phyloP scores from a whole-genome alignment of 2,797 vertebrate species.

The Rhadinocentrus ornatus region DNA sequence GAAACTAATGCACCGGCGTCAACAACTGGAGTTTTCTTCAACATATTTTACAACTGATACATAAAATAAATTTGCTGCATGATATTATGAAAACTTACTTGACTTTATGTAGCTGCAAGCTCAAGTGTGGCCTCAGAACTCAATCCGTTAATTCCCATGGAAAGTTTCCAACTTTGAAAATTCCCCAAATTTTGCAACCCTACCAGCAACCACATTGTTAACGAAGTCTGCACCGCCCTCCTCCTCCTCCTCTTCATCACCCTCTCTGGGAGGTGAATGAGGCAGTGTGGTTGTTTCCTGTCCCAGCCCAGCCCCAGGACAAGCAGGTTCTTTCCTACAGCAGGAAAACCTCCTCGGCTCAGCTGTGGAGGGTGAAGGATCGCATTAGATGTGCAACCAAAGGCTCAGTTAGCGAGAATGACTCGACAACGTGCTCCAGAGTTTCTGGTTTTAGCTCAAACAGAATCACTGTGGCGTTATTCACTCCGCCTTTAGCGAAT shows the following conservation, averaged over 20 bases:
- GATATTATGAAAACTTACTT: too few species aligned
- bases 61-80: too few species aligned
- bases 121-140: too few species aligned
- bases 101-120: too few species aligned
- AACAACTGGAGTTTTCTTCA: too few species aligned
- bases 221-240: slow-evolving; percentile 42
- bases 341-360: slow-evolving; percentile 45
- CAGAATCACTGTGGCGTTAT: neutral
- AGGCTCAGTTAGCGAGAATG: slow-evolving; percentile 48
- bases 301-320: too few species aligned
- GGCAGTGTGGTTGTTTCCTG: slow-evolving; percentile 71
- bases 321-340: slow-evolving; percentile 58
- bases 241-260: slow-evolving; percentile 32
- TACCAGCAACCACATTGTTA: slow-evolving; percentile 44
- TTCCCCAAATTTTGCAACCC: too few species aligned
- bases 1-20: too few species aligned
- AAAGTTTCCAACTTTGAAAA: too few species aligned
- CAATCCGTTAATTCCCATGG: too few species aligned
- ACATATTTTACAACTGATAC: too few species aligned
- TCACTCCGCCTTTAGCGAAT: neutral
- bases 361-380: slow-evolving; percentile 37
- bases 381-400: slow-evolving; percentile 35
- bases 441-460: slow-evolving; percentile 25
- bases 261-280: slow-evolving; percentile 64
- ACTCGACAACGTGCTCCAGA: slow-evolving; percentile 32